Evolutionary conservation across 1,140 invertebrate species (phyloP).

Genomic region (Thrips palmi): DNA sequence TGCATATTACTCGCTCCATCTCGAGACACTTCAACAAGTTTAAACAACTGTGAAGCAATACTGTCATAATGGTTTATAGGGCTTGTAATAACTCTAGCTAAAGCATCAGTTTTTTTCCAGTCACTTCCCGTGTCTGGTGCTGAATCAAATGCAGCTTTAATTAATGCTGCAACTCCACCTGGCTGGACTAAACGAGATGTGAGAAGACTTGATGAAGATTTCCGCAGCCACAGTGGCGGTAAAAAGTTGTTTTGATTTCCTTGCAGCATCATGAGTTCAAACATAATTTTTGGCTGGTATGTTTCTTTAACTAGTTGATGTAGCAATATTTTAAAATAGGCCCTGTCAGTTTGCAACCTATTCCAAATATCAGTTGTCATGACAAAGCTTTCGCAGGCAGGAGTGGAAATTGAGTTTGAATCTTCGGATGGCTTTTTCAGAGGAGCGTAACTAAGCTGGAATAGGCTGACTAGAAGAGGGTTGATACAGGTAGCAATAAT

Average conservation of each 20-base stretch:
- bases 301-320: slow-evolving; percentile 31
- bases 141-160: slow-evolving; percentile 20
- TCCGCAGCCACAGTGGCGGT: neutral
- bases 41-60: slow-evolving; percentile 15
- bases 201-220: neutral
- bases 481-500: slow-evolving; percentile 25
- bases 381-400: slow-evolving; percentile 16
- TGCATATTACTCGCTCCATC: slow-evolving; percentile 5
- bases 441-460: slow-evolving; percentile 46
- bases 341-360: slow-evolving; percentile 28
- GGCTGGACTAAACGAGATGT: slow-evolving; percentile 12
- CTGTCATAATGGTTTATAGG: slow-evolving; percentile 12
- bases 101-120: slow-evolving; percentile 19
- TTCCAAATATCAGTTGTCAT: slow-evolving; percentile 28
- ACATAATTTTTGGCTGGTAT: slow-evolving; percentile 38
- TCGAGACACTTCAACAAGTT: slow-evolving; percentile 5
- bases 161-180: slow-evolving; percentile 16
- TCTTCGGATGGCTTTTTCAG: slow-evolving; percentile 30
- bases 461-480: slow-evolving; percentile 39
- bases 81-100: slow-evolving; percentile 21
- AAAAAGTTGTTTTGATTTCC: slow-evolving; percentile 21
- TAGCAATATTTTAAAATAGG: slow-evolving; percentile 30
- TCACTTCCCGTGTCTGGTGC: slow-evolving; percentile 14
- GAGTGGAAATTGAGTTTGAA: slow-evolving; percentile 4
- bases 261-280: slow-evolving; percentile 47